Base-by-base conservation (phyloP, 2,888 invertebrate species). In the Parascotia fuliginaria region DNA sequence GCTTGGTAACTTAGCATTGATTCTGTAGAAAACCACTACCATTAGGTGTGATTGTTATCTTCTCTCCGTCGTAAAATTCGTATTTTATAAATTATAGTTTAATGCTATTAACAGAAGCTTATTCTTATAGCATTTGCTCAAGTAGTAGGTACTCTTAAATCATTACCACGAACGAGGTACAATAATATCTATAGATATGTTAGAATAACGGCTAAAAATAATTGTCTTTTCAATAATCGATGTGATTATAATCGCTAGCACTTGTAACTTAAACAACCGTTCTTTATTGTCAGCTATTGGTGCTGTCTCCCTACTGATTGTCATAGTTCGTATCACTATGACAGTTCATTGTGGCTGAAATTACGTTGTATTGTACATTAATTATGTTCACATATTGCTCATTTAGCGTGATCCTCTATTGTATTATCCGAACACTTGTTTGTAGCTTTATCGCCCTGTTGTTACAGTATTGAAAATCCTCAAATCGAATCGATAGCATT, bases 261-360 rank as follows among this genome's bases (percentile, higher is more conserved):
- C 65, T 60, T 36, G 4, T 60, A 9, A n/a, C 39, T 66, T 66
- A 19, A 13, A 1, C 1, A 31, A 34, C 53, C 41, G 31, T 32
- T 24, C 5, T 19, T 39, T 56, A 65, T 60, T 71, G 69, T 74
- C 77, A 74, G 66, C 75, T 77, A 81, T 77, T 72, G 73, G 73
- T 62, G 62, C 74, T 75, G 75, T 75, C 75, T 63, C 86, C 82
- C 83, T 61, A 63, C 58, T 75, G 74, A 81, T 78, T 82, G 82
- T 83, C 83, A 77, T 65, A 74, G 73, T 59, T 65, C 57, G 75
- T 82, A 80, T 84, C 83, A 76, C 67, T 81, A 75, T 84, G 87
- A 87, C 87, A 87, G 83, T 79, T 79, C 81, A 82, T 82, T 86
- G 89, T 86, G 82, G 79, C 69, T 72, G 81, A 89, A 87, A 91